Evolutionary conservation across 2,888 invertebrate genomes (phyloP), one percentile per base, ranked within the genome.

Genomic region (Gasteruption jaculator): DNA sequence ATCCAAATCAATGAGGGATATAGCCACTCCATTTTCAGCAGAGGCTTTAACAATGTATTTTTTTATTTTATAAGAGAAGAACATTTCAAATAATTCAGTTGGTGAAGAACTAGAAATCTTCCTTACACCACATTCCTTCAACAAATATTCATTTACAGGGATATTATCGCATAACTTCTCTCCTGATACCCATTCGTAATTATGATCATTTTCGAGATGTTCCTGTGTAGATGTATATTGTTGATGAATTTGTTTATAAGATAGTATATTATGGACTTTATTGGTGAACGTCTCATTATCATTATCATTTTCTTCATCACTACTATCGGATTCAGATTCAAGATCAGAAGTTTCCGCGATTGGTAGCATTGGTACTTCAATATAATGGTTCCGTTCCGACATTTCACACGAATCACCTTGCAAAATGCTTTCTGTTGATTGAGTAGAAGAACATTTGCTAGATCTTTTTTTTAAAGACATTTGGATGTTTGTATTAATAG

Each of bases 391-490:
- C 24, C 35, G 24, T 12, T 35, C 35, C 24, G 15, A 24, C 36
- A 36, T 25, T 36, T 36, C 36, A 25, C 26, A 15, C 4, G 16
- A 36, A 14, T 36, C 36, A 35, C 35, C 18, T 35, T 20, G 15
- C 20, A 35, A 35, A 22, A 12, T 7, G 16, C 14, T 35, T 35
- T 21, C 35, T 35, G 14, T 26, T 36, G 26, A 36, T 19, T 36
- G 26, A 12, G 12, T 36, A 16, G 36, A 36, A 10, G 16, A 25
- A 36, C 18, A 19, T 36, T 36, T 36, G 26, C 15, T 36, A 25
- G 14, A 36, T 36, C 36, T 26, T 35, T 36, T 36, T 18, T 27
- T 36, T 26, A 27, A 36, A 36, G 18, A 36, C 4, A 36, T 36
- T 36, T 36, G 15, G 24, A 36, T 26, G 5, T 25, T 7, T 14